Conservation (phyloP, 2,113 vertebrate genomes). For the Oreotrochilus melanogaster region DNA sequence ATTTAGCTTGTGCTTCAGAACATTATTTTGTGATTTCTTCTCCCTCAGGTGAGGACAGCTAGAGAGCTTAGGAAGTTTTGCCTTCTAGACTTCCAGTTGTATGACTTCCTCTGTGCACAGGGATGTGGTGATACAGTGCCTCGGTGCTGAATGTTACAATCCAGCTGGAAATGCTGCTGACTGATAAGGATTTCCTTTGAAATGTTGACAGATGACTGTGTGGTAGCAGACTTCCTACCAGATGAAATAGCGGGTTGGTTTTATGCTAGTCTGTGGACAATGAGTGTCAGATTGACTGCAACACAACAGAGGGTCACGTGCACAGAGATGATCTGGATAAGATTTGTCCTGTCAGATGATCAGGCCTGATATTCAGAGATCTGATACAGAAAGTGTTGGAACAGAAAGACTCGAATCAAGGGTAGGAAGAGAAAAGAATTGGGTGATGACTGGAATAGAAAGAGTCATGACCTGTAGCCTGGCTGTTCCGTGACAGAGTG, state of each 20-base stretch:
- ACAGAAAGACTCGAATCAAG: not conserved
- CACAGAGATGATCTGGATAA: not conserved
- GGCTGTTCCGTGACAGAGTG: not conserved
- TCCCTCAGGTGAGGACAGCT: not conserved
- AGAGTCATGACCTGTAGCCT: not conserved
- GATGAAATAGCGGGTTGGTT: not conserved
- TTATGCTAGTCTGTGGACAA: not conserved
- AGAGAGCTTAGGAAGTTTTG: not conserved
- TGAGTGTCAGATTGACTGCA: not conserved
- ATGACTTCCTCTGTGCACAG: not conserved
- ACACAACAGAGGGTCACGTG: not conserved
- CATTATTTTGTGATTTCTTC: not conserved
- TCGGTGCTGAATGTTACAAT: not conserved
- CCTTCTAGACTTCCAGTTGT: not conserved
- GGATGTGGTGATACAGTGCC: not conserved
- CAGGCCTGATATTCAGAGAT: not conserved
- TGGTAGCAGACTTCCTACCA: not conserved
- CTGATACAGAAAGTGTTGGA: not conserved
- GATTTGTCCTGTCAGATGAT: not conserved
- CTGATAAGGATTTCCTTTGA: not conserved
- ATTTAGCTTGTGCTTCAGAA: not conserved
- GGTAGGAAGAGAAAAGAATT: not conserved
- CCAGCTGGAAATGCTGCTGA: not conserved
- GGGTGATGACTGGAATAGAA: not conserved
- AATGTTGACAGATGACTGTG: not conserved